phyloP scores from a whole-genome alignment of 2,113 vertebrate species.

The Fukomys damarensis region DNA sequence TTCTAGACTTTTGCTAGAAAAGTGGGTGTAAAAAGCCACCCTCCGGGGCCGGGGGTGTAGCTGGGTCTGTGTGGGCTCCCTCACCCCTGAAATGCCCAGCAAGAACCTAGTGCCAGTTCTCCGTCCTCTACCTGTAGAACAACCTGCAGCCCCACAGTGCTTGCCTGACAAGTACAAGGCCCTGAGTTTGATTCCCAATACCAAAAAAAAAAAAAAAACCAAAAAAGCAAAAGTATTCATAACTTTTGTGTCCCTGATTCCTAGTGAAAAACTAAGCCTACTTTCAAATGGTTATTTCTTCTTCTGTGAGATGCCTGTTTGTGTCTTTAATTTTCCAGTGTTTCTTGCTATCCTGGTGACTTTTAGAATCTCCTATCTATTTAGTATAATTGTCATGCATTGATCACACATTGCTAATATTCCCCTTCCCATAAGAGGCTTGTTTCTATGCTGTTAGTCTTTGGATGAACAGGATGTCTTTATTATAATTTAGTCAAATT shows the following conservation, averaged over 20 bases:
- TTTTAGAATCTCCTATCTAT: neutral
- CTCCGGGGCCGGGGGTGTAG: neutral
- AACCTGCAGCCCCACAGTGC: too few species aligned
- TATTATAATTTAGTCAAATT: neutral
- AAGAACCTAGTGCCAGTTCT: too few species aligned
- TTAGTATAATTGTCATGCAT: slow-evolving; percentile 9
- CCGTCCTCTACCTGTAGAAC: too few species aligned
- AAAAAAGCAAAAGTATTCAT: too few species aligned
- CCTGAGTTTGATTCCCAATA: too few species aligned
- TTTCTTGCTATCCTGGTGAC: neutral
- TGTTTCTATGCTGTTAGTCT: neutral
- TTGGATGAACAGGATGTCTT: neutral
- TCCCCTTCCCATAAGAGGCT: neutral
- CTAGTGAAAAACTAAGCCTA: slow-evolving; percentile 1
- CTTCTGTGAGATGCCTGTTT: neutral
- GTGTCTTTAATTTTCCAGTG: neutral
- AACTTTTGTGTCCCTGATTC: neutral
- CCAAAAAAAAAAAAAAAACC: too few species aligned
- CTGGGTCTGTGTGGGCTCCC: too few species aligned
- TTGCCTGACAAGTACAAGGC: too few species aligned
- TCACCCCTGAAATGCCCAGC: too few species aligned
- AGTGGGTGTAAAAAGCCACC: neutral
- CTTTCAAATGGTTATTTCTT: neutral
- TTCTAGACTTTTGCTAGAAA: neutral
- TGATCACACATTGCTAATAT: neutral